Evolutionary conservation across 1,140 invertebrate genomes (phyloP), one percentile per base, ranked within the genome.

Genomic region (Telenomus remus): DNA sequence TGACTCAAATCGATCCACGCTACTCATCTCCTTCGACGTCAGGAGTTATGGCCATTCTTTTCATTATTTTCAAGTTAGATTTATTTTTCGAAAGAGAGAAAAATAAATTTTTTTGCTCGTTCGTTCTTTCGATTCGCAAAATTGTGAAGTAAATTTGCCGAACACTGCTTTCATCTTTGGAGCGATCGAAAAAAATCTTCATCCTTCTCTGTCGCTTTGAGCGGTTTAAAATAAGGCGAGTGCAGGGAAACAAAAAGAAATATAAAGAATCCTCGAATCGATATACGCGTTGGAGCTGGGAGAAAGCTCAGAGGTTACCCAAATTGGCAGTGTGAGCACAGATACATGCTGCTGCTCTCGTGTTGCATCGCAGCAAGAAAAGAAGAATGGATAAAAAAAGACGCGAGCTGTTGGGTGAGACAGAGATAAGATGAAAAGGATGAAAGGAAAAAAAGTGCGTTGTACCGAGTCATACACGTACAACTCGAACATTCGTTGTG

Each of bases 251-350:
- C 55, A 74, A 74, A 74, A 68, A 63, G 49, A 57, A 42, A 44
- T 55, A 35, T 33, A n/a, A 46, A 77, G 72, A 77, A 77, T 77
- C 68, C 57, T 63, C 51, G 66, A 70, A 76, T 76, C 73, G 73
- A 76, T 76, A 70, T 65, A 71, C 50, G 68, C 68, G 57, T 76
- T 57, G 63, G 54, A 77, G 74, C 55, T 50, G 44, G 57, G 56
- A 43, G 57, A 71, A 71, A 76, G 51, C 74, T 66, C 61, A 66
- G 64, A 70, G 73, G 73, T 76, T 76, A 76, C 54, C 73, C 73
- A 76, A 76, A 76, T 76, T 76, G 74, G 66, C 66, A 76, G 63
- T 71, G 66, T 66, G 73, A 76, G 65, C 73, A 76, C 73, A 66
- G 60, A 76, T 76, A 70, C 66, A 76, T 66, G 66, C 59, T 68